Percentiles rank a stretch among this genome's conserved stretches.
phyloP scores from a whole-genome alignment of 1,140 invertebrate species.

The Heliconius nattereri region DNA sequence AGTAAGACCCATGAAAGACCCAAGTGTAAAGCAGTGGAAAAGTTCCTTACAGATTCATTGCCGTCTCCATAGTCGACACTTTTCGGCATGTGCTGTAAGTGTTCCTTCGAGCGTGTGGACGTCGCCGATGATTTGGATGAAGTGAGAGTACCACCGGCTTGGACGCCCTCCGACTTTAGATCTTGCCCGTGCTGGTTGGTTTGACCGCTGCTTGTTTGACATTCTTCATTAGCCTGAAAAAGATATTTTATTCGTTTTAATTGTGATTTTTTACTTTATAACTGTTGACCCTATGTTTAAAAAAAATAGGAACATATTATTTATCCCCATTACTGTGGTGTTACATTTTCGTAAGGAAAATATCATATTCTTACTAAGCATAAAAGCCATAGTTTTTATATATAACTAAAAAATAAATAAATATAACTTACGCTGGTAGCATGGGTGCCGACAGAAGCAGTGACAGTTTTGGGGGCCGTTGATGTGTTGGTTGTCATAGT shows the following conservation, averaged over 20 bases:
- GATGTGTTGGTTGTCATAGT: conserved; percentile 83
- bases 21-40: neutral
- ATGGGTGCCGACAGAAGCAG: conserved; percentile 84
- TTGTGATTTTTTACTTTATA: neutral
- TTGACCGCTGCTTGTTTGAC: conserved; percentile 63
- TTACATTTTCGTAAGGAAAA: no score
- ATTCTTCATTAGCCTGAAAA: conserved; percentile 80
- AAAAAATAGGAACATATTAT: neutral
- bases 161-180: conserved; percentile 89
- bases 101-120: conserved; percentile 84
- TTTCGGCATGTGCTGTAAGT: conserved; percentile 85
- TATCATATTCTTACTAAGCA: no score
- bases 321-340: no score
- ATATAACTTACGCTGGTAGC: conserved; percentile 68
- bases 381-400: neutral
- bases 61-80: conserved; percentile 89
- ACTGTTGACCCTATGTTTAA: neutral
- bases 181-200: conserved; percentile 80
- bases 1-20: no score
- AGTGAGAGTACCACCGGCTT: conserved; percentile 87
- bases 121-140: conserved; percentile 82
- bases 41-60: conserved; percentile 82
- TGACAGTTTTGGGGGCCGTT: conserved; percentile 83
- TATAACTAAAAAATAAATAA: neutral
- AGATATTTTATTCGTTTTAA: neutral